phyloP scores from a whole-genome alignment of 1,140 invertebrate genomes.

The Drosophila equinoxialis region DNA sequence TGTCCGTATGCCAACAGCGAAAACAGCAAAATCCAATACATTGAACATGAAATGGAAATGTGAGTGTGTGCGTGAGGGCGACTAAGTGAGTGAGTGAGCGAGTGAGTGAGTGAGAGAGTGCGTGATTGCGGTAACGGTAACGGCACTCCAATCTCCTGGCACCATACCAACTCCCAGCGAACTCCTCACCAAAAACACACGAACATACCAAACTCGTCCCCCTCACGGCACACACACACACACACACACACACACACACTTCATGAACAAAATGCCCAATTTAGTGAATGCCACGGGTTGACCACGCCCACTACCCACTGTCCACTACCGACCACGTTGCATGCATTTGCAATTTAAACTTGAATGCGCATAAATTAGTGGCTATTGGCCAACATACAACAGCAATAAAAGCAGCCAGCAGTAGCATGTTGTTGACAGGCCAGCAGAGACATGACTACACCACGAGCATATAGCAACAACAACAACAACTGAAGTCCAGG shows the following conservation, averaged over 20 bases:
- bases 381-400: slow-evolving; percentile 65
- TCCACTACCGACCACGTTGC: slow-evolving; percentile 40
- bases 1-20: slow-evolving; percentile 30
- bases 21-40: slow-evolving; percentile 69
- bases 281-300: slow-evolving; percentile 50
- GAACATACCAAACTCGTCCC: neutral
- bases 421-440: slow-evolving; percentile 48
- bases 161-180: slow-evolving; percentile 11
- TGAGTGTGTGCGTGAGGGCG: slow-evolving; percentile 13
- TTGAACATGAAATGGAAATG: slow-evolving; percentile 69
- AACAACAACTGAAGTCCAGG: too few species aligned
- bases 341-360: slow-evolving; percentile 78
- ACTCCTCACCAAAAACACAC: too few species aligned
- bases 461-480: too few species aligned
- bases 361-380: slow-evolving; percentile 79
- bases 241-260: neutral
- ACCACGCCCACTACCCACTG: slow-evolving; percentile 2
- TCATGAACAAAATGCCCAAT: slow-evolving; percentile 67
- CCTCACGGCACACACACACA: too few species aligned
- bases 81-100: slow-evolving; percentile 3
- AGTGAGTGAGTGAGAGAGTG: slow-evolving; percentile 28
- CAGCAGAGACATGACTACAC: neutral
- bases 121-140: slow-evolving; percentile 56
- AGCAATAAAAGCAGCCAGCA: slow-evolving; percentile 29
- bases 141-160: neutral